Percentiles rank a stretch among this genome's conserved stretches.
Evolutionary conservation across 2,888 invertebrate species (phyloP).

Genomic region (Temnothorax ravouxi): DNA sequence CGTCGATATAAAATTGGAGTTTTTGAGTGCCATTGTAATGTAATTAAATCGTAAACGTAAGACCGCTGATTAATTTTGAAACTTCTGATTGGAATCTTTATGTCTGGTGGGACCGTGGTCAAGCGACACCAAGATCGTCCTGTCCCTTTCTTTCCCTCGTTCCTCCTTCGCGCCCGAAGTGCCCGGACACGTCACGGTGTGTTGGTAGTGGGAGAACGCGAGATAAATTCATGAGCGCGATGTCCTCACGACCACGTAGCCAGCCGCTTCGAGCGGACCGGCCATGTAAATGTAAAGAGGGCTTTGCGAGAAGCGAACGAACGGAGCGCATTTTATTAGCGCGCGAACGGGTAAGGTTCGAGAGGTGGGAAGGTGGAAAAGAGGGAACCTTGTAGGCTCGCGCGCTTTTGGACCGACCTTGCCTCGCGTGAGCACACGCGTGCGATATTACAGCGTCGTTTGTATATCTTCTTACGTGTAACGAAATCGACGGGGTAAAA

Average conservation of each 20-base stretch:
- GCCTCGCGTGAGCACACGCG: slow-evolving; percentile 75
- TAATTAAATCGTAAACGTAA: slow-evolving; percentile 25
- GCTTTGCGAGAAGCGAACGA: slow-evolving; percentile 65
- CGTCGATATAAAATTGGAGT: neutral
- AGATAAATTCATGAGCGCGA: slow-evolving; percentile 78
- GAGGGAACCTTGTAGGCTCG: slow-evolving; percentile 74
- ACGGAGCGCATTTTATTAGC: slow-evolving; percentile 72
- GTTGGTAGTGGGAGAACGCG: slow-evolving; percentile 52
- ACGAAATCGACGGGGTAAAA: slow-evolving; percentile 22
- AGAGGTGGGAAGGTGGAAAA: slow-evolving; percentile 46
- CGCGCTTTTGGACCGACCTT: slow-evolving; percentile 72
- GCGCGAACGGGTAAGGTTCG: slow-evolving; percentile 56
- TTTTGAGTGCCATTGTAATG: neutral
- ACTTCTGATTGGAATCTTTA: slow-evolving; percentile 9
- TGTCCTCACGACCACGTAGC: slow-evolving; percentile 74
- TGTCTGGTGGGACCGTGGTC: slow-evolving; percentile 68
- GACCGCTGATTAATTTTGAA: slow-evolving; percentile 21
- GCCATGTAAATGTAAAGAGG: slow-evolving; percentile 77
- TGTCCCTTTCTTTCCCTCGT: slow-evolving; percentile 47
- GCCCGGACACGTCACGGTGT: slow-evolving; percentile 18
- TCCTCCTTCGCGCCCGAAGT: slow-evolving; percentile 40
- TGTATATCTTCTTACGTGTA: slow-evolving; percentile 54
- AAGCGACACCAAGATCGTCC: slow-evolving; percentile 73
- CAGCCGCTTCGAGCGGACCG: slow-evolving; percentile 71
- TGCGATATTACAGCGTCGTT: slow-evolving; percentile 75